These are phyloP conservation scores for Bruchidius siliquastri DNA, from an alignment of 2,888 invertebrate genomes.

Conservation along the genomic window DNA sequence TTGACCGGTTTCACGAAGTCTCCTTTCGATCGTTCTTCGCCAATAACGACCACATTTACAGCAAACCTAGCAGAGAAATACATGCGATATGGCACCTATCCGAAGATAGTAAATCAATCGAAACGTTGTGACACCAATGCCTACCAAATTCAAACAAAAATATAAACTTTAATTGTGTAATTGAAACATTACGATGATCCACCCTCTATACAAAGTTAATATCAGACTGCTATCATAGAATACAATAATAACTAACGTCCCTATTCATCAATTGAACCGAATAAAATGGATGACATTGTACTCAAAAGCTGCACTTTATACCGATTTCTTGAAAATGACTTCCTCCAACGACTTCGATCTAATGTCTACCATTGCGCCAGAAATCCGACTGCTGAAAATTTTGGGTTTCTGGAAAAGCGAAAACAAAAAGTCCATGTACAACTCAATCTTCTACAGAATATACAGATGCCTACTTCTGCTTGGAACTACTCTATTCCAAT, in stretches of 20 bases:
- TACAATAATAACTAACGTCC: background rate
- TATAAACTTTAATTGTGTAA: no score
- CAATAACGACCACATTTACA: no score
- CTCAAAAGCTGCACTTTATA: background rate
- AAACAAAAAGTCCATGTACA: background rate
- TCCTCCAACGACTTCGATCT: background rate
- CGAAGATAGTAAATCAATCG: no score
- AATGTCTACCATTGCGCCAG: background rate
- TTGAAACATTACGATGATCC: background rate
- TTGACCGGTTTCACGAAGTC: no score
- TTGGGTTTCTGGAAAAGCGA: background rate
- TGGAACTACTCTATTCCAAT: background rate
- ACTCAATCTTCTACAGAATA: background rate
- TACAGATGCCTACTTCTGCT: background rate
- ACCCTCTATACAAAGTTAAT: background rate
- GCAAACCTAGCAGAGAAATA: no score
- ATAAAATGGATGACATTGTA: background rate
- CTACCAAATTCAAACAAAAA: no score
- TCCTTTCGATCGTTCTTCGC: no score
- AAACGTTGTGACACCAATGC: no score
- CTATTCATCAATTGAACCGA: background rate
- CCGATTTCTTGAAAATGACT: background rate
- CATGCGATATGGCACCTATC: no score
- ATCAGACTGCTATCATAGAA: background rate
- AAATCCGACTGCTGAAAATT: background rate